Base-by-base conservation (phyloP, 2,888 invertebrate genomes). In the Ennomos erosarius region DNA sequence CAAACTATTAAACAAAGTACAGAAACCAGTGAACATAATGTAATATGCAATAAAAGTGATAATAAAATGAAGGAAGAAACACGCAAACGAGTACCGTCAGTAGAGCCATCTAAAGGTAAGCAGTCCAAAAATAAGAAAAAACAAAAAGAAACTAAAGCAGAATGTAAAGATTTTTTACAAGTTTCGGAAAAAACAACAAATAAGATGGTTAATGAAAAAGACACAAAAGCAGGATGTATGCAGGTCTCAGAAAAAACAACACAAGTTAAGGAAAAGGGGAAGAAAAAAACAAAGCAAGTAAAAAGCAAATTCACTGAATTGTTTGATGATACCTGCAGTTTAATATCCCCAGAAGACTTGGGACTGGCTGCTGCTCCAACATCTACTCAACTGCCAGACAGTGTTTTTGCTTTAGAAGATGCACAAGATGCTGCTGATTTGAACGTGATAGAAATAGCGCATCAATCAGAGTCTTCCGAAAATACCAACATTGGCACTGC, bases 301-400 rank as follows among this genome's bases (percentile, higher is more conserved):
- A 76, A 78, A 55, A 71, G 70, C 33, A 89, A 85, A 68, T 87
- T 90, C 60, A 74, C 69, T 56, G 90, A 90, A 57, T 70, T 90
- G 6, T 91, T 90, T 74, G 91, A 90, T 38, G 91, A 92, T 38
- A 88, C 84, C 66, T 84, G 72, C 58, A 91, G 91, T 79, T 74
- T 92, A 62, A 88, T 92, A 69, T 87, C 84, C 35, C 90, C 88
- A 9, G 90, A 88, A 68, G 91, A 92, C 70, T 79, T 92, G 65
- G 88, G 87, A 48, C 69, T 88, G 62, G 62, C 67, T 36, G 12
- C 62, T n/a, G 37, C 57, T 9, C 60, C 64, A 33, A 65, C 68
- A 35, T 44, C 50, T n/a, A 53, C 50, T 35, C 47, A 43, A 9
- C 42, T 61, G 11, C 39, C 64, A 10, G 67, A 64, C 34, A 73